Evolutionary conservation across 2,113 vertebrate genomes (phyloP).

Genomic region (Amia ocellicauda): DNA sequence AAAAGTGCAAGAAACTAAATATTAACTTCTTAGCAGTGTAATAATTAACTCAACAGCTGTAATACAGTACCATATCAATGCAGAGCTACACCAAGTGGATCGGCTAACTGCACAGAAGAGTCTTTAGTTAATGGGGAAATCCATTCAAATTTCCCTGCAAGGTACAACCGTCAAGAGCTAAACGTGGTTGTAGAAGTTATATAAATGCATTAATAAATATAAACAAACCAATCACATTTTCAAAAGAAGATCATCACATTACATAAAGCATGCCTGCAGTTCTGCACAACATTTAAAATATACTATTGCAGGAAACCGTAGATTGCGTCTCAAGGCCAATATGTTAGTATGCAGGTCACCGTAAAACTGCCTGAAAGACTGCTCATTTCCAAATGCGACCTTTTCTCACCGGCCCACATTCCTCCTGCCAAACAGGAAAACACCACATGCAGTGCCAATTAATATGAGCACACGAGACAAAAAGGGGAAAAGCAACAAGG

Average conservation of each 20-base stretch:
- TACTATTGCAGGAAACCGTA: no score
- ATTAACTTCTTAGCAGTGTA: background rate
- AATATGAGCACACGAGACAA: background rate
- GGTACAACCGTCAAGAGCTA: no score
- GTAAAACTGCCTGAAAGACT: constrained; percentile 16
- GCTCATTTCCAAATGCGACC: constrained; percentile 2
- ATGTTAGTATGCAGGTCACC: constrained; percentile 38
- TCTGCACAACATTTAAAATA: no score
- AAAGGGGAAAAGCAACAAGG: background rate
- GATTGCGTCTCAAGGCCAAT: constrained; percentile 13
- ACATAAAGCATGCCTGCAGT: no score
- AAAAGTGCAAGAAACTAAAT: background rate
- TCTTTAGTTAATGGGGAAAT: no score
- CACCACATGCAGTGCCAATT: constrained; percentile 3
- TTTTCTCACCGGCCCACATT: constrained; percentile 3
- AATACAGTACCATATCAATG: background rate
- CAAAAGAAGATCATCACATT: no score
- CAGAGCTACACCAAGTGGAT: no score
- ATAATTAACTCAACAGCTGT: background rate
- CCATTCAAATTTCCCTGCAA: no score
- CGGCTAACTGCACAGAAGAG: no score
- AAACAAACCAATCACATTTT: no score
- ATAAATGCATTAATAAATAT: no score
- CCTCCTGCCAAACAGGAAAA: constrained; percentile 19
- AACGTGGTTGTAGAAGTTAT: no score